Evolutionary conservation across 2,797 vertebrate species (phyloP).

Genomic region (Glyptemys insculpta): DNA sequence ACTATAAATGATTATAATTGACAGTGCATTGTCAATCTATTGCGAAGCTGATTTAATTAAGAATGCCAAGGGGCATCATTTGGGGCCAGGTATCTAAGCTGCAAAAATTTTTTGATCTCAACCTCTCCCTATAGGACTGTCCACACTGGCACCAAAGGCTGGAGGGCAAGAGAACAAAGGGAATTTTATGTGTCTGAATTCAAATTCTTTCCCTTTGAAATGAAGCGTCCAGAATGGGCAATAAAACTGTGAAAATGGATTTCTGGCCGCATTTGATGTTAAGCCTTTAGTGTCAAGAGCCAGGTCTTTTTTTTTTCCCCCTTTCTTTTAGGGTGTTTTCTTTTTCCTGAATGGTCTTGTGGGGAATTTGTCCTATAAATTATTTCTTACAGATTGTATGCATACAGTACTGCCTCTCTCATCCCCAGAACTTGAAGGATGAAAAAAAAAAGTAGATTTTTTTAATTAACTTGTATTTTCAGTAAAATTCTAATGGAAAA

Average conservation of each 20-base stretch:
- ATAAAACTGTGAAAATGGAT: conserved; percentile 96
- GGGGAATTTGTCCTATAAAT: conserved; percentile 80
- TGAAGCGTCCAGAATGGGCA: conserved; percentile 91
- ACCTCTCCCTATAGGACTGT: conserved; percentile 88
- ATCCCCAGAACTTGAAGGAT: conserved; percentile 53
- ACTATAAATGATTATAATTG: conserved; percentile 95
- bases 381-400: conserved; percentile 76
- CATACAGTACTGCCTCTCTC: conserved; percentile 51
- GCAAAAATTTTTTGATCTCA: conserved; percentile 90
- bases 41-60: conserved; percentile 92
- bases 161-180: conserved; percentile 97
- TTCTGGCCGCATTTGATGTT: conserved; percentile 97
- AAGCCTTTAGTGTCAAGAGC: conserved; percentile 95
- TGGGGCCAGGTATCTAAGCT: conserved; percentile 90
- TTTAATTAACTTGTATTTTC: conserved; percentile 59
- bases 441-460: conserved; percentile 38
- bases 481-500: conserved; percentile 39
- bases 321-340: conserved; percentile 22
- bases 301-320: conserved; percentile 77
- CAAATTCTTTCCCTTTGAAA: conserved; percentile 92
- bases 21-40: conserved; percentile 88
- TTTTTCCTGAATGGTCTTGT: conserved; percentile 73
- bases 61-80: conserved; percentile 94
- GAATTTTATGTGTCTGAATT: conserved; percentile 90
- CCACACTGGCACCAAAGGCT: conserved; percentile 92